phyloP scores from a whole-genome alignment of 2,113 vertebrate species.

The Cynopterus brachyotis region DNA sequence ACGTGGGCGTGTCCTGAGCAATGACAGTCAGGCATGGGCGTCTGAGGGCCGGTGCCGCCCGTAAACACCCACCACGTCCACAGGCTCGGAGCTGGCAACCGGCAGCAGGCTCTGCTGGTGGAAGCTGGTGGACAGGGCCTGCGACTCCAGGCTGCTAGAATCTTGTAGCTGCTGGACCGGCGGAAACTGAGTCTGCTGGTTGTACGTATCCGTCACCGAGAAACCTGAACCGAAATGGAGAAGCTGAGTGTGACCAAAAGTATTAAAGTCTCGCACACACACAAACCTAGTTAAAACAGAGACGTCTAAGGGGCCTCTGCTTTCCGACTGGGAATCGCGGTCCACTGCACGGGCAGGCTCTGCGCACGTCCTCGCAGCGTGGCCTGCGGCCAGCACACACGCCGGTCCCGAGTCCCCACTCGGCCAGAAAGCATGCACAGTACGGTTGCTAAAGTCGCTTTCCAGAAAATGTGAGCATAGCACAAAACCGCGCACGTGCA shows the following conservation, averaged over 20 bases:
- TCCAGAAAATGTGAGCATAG: background rate
- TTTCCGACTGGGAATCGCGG: background rate
- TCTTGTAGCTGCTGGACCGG: slow-evolving; percentile 97
- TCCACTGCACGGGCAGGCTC: background rate
- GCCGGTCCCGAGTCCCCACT: background rate
- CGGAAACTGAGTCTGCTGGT: slow-evolving; percentile 89
- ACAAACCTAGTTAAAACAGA: background rate
- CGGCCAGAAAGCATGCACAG: background rate
- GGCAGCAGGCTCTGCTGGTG: slow-evolving; percentile 92
- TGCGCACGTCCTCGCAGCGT: accelerated
- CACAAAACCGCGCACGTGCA: accelerated
- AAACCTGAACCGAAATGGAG: slow-evolving; percentile 87
- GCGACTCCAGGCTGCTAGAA: slow-evolving; percentile 97
- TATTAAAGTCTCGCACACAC: background rate
- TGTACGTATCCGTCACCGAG: slow-evolving; percentile 92
- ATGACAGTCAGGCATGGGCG: too few relatives aligned
- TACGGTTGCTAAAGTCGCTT: background rate
- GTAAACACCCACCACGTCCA: slow-evolving; percentile 81
- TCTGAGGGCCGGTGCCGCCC: slow-evolving; percentile 55
- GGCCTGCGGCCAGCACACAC: background rate
- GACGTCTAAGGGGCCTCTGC: background rate
- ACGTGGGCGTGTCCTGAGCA: background rate
- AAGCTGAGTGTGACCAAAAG: background rate
- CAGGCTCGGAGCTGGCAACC: slow-evolving; percentile 86
- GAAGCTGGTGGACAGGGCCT: slow-evolving; percentile 94